phyloP scores from a whole-genome alignment of 2,888 invertebrate genomes.

The Ochlodes sylvanus region DNA sequence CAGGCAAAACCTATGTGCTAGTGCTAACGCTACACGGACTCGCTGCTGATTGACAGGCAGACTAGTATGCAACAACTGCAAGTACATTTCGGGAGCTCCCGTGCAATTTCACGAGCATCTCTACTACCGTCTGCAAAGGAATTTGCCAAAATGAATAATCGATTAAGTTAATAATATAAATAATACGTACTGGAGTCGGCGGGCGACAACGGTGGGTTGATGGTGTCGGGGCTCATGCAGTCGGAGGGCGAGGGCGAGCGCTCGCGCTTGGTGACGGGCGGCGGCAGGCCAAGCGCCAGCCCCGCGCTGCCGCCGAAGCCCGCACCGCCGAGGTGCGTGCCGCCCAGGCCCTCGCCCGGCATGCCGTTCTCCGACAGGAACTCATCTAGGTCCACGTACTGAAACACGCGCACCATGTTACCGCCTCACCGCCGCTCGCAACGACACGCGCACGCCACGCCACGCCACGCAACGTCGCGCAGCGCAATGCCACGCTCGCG shows the following conservation, averaged over 20 bases:
- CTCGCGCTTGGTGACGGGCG: slow-evolving; percentile 93
- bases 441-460: slow-evolving; percentile 32
- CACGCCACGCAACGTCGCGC: slow-evolving; percentile 19
- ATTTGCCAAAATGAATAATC: too few species aligned
- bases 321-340: slow-evolving; percentile 87
- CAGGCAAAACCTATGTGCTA: not conserved
- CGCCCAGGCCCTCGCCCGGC: slow-evolving; percentile 90
- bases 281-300: slow-evolving; percentile 85
- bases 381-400: slow-evolving; percentile 99
- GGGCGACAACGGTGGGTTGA: slow-evolving; percentile 95
- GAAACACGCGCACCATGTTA: slow-evolving; percentile 65
- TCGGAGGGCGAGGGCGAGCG: slow-evolving; percentile 94
- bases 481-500: slow-evolving; percentile 36
- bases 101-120: too few species aligned
- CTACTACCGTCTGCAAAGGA: too few species aligned
- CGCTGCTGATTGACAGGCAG: too few species aligned
- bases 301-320: slow-evolving; percentile 85
- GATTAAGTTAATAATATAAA: too few species aligned
- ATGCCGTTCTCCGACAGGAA: slow-evolving; percentile 98
- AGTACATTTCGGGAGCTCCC: too few species aligned
- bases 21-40: too few species aligned
- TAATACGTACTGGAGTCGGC: slow-evolving; percentile 90
- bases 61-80: too few species aligned
- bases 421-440: slow-evolving; percentile 47
- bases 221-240: slow-evolving; percentile 95